These are phyloP conservation scores for Sitophilus oryzae DNA, from an alignment of 1,140 invertebrate species.

Conservation along the genomic window DNA sequence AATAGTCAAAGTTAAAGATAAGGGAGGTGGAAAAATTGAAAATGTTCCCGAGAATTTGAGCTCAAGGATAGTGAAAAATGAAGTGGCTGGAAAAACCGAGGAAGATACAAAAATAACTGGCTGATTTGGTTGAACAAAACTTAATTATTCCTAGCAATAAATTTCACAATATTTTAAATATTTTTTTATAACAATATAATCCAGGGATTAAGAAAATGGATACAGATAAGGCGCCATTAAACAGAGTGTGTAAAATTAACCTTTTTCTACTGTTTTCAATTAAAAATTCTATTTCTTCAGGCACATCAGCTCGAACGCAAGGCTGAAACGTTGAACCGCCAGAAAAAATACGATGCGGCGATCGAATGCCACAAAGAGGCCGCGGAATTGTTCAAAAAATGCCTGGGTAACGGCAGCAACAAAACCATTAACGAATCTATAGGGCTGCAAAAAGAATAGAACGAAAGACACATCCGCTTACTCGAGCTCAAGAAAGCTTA, in stretches of 20 bases:
- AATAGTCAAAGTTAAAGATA: slow-evolving; percentile 60
- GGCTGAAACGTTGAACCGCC: slow-evolving; percentile 24
- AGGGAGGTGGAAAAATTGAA: slow-evolving; percentile 24
- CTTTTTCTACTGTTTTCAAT: not conserved
- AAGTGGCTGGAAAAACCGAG: slow-evolving; percentile 13
- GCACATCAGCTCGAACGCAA: slow-evolving; percentile 29
- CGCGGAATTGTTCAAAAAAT: slow-evolving; percentile 20
- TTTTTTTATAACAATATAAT: no score
- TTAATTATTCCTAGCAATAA: slow-evolving; percentile 57
- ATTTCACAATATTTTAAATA: no score
- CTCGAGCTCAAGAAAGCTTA: slow-evolving; percentile 29
- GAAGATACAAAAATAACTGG: slow-evolving; percentile 71
- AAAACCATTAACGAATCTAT: slow-evolving; percentile 24
- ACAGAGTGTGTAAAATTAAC: slow-evolving; percentile 12
- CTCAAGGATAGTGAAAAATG: slow-evolving; percentile 6
- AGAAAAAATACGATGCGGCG: slow-evolving; percentile 31
- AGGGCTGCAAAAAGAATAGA: slow-evolving; percentile 27
- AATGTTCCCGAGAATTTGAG: not conserved
- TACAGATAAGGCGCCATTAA: slow-evolving; percentile 21
- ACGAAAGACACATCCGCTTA: slow-evolving; percentile 30
- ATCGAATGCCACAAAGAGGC: slow-evolving; percentile 31
- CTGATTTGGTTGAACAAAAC: slow-evolving; percentile 84
- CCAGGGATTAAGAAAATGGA: slow-evolving; percentile 2
- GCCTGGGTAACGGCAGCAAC: slow-evolving; percentile 14
- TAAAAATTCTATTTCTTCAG: slow-evolving; percentile 17